Base-by-base conservation (phyloP, 1,140 invertebrate genomes). In the Alviniconcha marisindica region DNA sequence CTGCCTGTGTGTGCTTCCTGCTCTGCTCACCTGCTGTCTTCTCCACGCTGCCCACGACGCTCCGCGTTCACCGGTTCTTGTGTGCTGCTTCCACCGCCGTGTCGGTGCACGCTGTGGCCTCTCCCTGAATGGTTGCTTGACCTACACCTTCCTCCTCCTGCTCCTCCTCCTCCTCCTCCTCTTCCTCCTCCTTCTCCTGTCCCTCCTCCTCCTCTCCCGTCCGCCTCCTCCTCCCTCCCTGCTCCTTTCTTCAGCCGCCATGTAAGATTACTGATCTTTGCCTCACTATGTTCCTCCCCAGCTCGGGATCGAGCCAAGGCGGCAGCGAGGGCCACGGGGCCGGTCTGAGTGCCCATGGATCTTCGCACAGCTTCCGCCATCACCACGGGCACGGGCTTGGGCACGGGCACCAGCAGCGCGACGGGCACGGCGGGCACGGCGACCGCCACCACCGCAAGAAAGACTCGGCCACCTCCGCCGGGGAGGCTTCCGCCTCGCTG, bases 281-380 rank as follows among this genome's bases (percentile, higher is more conserved):
- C 36, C 73, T 76, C 28, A 54, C n/a, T 82, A 74, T 82, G 80
- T 54, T 69, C 51, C 42, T 69, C 82, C 42, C 54, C 82, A 85
- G 84, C 82, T 85, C 84, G 54, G 82, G 84, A n/a, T 85, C 84
- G 42, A 79, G 66, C 24, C 84, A 85, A 71, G 79, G 84, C 44
- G 84, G 84, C 56, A 80, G 78, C 36, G 84, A 85, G 84, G 84
- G 84, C 77, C 77, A 83, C 71, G 40, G 77, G 21, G 33, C 38
- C 56, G 60, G 66, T 77, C 71, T 85, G 71, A 78, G 76, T 42
- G 82, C 81, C 54, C 84, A 85, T 85, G 84, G 84, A 48, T 78
- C 77, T 38, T 54, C 84, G 28, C 82, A 69, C 78, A 80, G 78
- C 38, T 69, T 66, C 48, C 54, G 78, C 36, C 56, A 40, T 56